A percentile compares a stretch with the other conserved stretches of the same genome.
Conservation (phyloP, 2,797 vertebrate genomes). For the Syndactyla subalaris region DNA sequence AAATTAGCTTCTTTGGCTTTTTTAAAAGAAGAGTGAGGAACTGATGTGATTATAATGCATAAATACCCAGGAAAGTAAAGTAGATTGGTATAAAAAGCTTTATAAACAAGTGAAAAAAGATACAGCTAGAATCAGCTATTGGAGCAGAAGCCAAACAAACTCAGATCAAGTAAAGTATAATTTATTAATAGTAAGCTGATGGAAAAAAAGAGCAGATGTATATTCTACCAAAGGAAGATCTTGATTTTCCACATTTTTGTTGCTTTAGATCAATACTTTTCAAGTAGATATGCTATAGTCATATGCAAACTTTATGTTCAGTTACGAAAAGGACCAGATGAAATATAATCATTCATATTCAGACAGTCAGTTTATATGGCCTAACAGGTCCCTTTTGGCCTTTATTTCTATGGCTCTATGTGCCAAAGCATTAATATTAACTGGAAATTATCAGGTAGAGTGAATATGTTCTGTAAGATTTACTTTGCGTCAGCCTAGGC, state of each 20-base stretch:
- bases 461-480: background rate
- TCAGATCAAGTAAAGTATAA: background rate
- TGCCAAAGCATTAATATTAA: conserved; percentile 3
- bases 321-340: background rate
- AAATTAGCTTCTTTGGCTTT: background rate
- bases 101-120: background rate
- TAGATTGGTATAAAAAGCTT: background rate
- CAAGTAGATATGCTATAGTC: background rate
- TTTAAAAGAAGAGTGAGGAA: background rate
- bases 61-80: background rate
- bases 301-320: background rate
- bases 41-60: background rate
- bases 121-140: background rate
- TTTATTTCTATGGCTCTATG: background rate
- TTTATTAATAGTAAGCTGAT: background rate
- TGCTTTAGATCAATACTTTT: background rate
- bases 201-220: background rate
- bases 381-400: background rate
- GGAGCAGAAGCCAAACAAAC: background rate
- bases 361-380: background rate
- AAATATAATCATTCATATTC: background rate
- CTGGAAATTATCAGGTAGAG: background rate
- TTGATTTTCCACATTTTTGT: background rate
- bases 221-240: background rate
- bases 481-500: background rate